A percentile compares a stretch with the other conserved stretches of the same genome.
phyloP scores from a whole-genome alignment of 2,888 invertebrate species.

The Tenthredo distinguenda region DNA sequence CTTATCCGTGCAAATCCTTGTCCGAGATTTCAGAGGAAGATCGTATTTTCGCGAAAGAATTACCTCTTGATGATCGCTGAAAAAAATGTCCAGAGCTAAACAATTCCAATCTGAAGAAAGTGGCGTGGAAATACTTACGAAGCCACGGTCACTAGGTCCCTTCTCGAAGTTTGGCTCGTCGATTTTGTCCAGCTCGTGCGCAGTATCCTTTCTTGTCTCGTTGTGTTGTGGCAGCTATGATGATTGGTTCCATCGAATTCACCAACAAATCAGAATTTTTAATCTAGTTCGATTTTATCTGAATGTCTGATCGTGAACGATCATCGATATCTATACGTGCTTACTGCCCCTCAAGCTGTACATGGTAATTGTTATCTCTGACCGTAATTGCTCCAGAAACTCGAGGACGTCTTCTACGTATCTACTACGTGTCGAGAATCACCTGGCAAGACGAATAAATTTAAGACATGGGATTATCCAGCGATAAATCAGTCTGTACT shows the following conservation, averaged over 20 bases:
- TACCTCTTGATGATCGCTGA: neutral
- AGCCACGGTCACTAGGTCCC: neutral
- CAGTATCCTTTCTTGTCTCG: neutral
- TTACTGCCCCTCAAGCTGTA: neutral
- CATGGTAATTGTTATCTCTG: neutral
- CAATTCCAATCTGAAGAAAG: neutral
- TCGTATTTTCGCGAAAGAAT: neutral
- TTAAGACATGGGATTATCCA: neutral
- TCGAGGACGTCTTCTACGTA: neutral
- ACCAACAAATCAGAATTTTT: neutral
- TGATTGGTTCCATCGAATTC: neutral
- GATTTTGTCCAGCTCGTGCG: neutral
- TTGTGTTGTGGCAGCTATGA: neutral
- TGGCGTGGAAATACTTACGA: neutral
- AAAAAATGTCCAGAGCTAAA: neutral
- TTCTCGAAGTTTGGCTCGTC: neutral
- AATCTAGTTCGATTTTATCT: neutral
- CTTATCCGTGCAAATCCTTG: too few relatives aligned
- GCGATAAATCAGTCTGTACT: neutral
- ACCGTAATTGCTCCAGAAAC: neutral
- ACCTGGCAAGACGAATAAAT: neutral
- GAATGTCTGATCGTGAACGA: neutral
- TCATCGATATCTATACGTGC: neutral
- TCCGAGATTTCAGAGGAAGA: neutral
- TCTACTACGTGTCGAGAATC: neutral